A percentile compares a stretch with the other conserved stretches of the same genome.
These are phyloP conservation scores for Camptogramma bilineatum DNA, from an alignment of 2,888 invertebrate species.

Conservation along the genomic window DNA sequence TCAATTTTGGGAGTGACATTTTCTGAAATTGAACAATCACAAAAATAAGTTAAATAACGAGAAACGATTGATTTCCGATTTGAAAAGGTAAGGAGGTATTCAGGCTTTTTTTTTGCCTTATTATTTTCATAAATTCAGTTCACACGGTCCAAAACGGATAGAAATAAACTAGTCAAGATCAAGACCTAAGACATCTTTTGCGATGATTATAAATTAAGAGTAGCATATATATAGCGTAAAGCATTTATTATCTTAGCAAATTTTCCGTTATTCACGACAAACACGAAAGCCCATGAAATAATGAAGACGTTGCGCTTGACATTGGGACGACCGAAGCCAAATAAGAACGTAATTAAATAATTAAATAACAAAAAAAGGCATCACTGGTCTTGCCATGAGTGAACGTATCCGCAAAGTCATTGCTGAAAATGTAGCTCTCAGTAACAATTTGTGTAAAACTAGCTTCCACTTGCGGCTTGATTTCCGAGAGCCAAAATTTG, in stretches of 20 bases:
- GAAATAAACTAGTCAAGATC: too few relatives aligned
- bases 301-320: slow-evolving; percentile 24
- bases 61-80: too few relatives aligned
- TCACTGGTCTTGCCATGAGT: slow-evolving; percentile 6
- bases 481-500: too few relatives aligned
- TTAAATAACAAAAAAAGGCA: slow-evolving; percentile 26
- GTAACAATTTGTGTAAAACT: not conserved
- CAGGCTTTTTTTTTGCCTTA: too few relatives aligned
- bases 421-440: slow-evolving; percentile 3
- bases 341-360: slow-evolving; percentile 32
- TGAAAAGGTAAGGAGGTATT: too few relatives aligned
- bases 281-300: slow-evolving; percentile 10
- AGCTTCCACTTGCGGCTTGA: not conserved
- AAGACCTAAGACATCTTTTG: not conserved
- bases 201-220: not conserved
- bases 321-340: slow-evolving; percentile 32
- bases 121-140: too few relatives aligned
- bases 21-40: too few relatives aligned
- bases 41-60: too few relatives aligned
- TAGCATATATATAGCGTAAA: not conserved
- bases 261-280: not conserved
- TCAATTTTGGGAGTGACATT: too few relatives aligned
- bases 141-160: too few relatives aligned
- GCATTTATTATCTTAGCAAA: not conserved
- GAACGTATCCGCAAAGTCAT: slow-evolving; percentile 10